phyloP scores from a whole-genome alignment of 2,888 invertebrate species.

The Drosophila borealis region DNA sequence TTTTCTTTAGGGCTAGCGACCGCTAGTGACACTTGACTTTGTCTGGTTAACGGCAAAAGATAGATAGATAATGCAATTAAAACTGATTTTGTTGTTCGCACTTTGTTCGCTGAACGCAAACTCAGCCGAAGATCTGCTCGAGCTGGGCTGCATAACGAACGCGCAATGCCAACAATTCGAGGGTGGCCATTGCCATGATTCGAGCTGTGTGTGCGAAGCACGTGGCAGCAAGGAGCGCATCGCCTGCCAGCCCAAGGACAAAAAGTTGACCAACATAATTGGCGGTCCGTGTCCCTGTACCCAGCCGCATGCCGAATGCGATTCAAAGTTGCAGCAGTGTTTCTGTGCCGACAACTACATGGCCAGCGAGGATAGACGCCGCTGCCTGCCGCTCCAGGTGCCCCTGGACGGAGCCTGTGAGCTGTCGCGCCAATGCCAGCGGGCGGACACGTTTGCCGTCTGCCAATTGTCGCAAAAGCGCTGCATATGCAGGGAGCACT shows the following conservation, averaged over 20 bases:
- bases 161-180: constrained; percentile 68
- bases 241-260: constrained; percentile 71
- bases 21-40: too few relatives aligned
- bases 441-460: constrained; percentile 64
- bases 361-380: constrained; percentile 78
- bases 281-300: constrained; percentile 81
- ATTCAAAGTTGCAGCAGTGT: constrained; percentile 65
- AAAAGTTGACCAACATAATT: constrained; percentile 77
- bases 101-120: not conserved
- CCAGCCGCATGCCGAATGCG: constrained; percentile 72
- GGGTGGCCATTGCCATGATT: constrained; percentile 60
- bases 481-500: constrained; percentile 75
- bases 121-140: constrained; percentile 63
- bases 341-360: constrained; percentile 65
- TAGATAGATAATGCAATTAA: constrained; percentile 33
- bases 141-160: constrained; percentile 70
- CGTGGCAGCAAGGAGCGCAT: constrained; percentile 41
- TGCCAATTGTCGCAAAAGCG: constrained; percentile 57
- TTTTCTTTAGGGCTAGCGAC: too few relatives aligned
- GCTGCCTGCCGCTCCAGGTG: constrained; percentile 73
- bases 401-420: constrained; percentile 72
- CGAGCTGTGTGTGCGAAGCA: constrained; percentile 67
- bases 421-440: constrained; percentile 73
- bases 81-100: not conserved
- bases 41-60: not conserved